Evolutionary conservation across 1,140 invertebrate genomes (phyloP).

Genomic region (Asbolus verrucosus): DNA sequence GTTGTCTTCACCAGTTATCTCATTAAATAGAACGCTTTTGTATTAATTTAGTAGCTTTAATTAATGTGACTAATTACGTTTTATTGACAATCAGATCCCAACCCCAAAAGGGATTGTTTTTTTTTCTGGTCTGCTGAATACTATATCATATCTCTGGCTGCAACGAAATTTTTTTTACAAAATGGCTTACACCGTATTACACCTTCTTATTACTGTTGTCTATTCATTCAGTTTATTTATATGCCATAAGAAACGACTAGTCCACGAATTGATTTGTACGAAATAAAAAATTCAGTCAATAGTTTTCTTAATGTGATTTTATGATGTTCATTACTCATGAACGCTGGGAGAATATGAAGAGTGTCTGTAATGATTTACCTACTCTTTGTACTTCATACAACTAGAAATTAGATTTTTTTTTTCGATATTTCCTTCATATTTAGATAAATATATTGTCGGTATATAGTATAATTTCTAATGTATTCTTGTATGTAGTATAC

Average conservation of each 20-base stretch:
- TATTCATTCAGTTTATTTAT: neutral
- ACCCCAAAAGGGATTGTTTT: neutral
- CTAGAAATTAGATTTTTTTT: no score
- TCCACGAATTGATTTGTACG: neutral
- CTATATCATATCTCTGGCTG: neutral
- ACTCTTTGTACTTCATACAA: no score
- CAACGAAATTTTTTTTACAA: slow-evolving; percentile 2
- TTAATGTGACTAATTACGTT: no score
- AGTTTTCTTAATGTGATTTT: neutral
- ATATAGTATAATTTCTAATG: no score
- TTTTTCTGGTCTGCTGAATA: slow-evolving; percentile 8
- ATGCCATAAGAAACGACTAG: neutral
- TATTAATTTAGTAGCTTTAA: no score
- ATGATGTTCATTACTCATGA: neutral
- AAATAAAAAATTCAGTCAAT: no score
- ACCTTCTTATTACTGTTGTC: neutral
- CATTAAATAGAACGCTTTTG: no score
- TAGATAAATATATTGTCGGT: no score
- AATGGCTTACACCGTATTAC: neutral
- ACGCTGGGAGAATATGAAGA: neutral
- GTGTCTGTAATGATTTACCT: no score
- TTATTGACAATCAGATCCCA: slow-evolving; percentile 14
- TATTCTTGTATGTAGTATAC: no score
- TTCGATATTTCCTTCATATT: no score
- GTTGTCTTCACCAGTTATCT: neutral